Evolutionary conservation across 2,888 invertebrate genomes (phyloP).

Genomic region (Acleris literana): DNA sequence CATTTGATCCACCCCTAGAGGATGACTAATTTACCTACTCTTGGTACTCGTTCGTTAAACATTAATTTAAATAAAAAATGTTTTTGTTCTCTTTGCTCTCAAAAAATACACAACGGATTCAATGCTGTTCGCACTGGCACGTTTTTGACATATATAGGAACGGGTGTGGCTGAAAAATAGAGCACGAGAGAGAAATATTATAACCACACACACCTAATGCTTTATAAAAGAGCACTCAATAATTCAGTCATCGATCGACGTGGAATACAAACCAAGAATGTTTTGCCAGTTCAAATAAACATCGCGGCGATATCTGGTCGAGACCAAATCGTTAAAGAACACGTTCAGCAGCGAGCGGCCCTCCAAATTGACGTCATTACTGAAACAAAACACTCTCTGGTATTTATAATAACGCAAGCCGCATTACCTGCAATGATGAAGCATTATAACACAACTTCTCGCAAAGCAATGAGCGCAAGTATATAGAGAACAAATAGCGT

Average conservation of each 20-base stretch:
- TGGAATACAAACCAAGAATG: conserved; percentile 82
- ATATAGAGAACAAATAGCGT: no score
- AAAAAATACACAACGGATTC: no score
- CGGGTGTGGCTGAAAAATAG: no score
- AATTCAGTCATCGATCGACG: conserved; percentile 7
- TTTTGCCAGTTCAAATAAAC: conserved; percentile 88
- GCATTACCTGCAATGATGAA: background rate
- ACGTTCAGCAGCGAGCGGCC: conserved; percentile 85
- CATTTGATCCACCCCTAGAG: no score
- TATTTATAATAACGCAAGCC: conserved; percentile 4
- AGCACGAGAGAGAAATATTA: no score
- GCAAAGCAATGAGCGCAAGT: background rate
- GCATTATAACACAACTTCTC: background rate
- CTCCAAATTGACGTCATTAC: conserved; percentile 65
- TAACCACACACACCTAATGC: no score
- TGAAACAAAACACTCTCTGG: conserved; percentile 51
- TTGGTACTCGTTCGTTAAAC: no score
- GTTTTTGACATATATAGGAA: no score
- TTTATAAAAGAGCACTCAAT: conserved; percentile 11
- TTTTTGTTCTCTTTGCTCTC: no score
- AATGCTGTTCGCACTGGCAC: no score
- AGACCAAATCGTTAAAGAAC: conserved; percentile 87
- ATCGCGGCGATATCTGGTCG: conserved; percentile 86
- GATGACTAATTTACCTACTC: no score
- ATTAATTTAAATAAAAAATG: no score